Percentiles rank a stretch among this genome's conserved stretches.
These are phyloP conservation scores for Pungitius pungitius DNA, from an alignment of 2,113 vertebrate genomes.

Conservation along the genomic window DNA sequence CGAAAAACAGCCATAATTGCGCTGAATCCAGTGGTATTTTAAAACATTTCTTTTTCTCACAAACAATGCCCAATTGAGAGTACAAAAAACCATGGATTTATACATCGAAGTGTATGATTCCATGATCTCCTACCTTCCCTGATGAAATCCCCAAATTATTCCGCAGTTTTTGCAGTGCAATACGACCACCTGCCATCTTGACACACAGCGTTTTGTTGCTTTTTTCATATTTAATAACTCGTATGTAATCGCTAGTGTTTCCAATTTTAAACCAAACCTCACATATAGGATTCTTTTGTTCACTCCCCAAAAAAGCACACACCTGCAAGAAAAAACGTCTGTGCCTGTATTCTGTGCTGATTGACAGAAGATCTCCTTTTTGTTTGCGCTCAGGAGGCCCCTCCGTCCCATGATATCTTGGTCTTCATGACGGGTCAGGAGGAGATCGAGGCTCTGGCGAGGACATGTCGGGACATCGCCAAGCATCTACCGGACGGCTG, in stretches of 20 bases:
- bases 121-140: too few species aligned
- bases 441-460: conserved; percentile 95
- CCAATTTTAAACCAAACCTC: not conserved
- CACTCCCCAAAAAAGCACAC: not conserved
- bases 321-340: not conserved
- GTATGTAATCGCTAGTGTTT: not conserved
- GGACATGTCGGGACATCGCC: conserved; percentile 91
- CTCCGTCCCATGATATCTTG: conserved; percentile 89
- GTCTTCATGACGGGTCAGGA: conserved; percentile 98
- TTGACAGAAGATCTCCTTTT: not conserved
- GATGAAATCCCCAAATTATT: too few species aligned
- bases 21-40: too few species aligned
- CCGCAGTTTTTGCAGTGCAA: too few species aligned
- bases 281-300: not conserved
- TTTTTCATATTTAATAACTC: not conserved
- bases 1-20: too few species aligned
- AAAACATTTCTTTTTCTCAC: too few species aligned
- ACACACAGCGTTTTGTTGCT: too few species aligned
- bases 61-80: too few species aligned
- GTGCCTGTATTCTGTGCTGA: not conserved
- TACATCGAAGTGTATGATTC: too few species aligned
- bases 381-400: conserved; percentile 85
- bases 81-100: too few species aligned
- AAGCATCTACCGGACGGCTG: conserved; percentile 90
- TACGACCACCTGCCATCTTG: too few species aligned